Conservation (phyloP, 1,140 invertebrate genomes). For the Antheraea mylitta region DNA sequence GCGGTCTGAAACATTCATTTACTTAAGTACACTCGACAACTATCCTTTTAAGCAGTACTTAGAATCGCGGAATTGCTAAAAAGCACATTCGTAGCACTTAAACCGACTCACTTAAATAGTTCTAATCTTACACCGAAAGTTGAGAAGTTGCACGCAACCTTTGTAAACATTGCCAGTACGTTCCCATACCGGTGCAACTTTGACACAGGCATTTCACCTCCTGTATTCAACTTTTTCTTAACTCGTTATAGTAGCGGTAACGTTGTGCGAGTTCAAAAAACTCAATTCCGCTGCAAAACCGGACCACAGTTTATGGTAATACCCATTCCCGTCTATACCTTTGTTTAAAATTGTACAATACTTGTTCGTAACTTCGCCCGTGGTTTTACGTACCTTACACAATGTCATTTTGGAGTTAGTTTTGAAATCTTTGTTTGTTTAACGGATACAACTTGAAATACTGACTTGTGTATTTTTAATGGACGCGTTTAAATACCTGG, state of each 20-base stretch:
- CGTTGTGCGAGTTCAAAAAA: slow-evolving; percentile 74
- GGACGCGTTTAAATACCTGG: too few relatives aligned
- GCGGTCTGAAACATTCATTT: slow-evolving; percentile 13
- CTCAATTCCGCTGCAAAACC: slow-evolving; percentile 58
- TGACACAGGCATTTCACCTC: slow-evolving; percentile 25
- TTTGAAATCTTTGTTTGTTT: slow-evolving; percentile 57
- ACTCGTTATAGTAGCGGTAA: slow-evolving; percentile 58
- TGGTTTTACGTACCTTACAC: slow-evolving; percentile 63
- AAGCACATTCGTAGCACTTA: slow-evolving; percentile 53
- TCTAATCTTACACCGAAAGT: slow-evolving; percentile 55
- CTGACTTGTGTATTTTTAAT: background rate
- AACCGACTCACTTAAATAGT: slow-evolving; percentile 60
- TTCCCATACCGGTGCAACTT: slow-evolving; percentile 46
- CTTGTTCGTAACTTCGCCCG: slow-evolving; percentile 56
- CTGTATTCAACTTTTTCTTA: slow-evolving; percentile 69
- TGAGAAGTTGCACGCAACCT: slow-evolving; percentile 52
- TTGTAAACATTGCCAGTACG: slow-evolving; percentile 52
- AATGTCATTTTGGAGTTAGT: slow-evolving; percentile 47
- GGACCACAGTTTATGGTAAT: slow-evolving; percentile 70
- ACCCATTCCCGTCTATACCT: slow-evolving; percentile 56
- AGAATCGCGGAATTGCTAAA: slow-evolving; percentile 66
- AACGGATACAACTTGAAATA: background rate
- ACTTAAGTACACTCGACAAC: slow-evolving; percentile 30
- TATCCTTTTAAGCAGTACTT: slow-evolving; percentile 42
- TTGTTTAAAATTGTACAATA: slow-evolving; percentile 73